Base-by-base conservation (phyloP, 2,113 vertebrate genomes). In the cat (Felis catus) region DNA sequence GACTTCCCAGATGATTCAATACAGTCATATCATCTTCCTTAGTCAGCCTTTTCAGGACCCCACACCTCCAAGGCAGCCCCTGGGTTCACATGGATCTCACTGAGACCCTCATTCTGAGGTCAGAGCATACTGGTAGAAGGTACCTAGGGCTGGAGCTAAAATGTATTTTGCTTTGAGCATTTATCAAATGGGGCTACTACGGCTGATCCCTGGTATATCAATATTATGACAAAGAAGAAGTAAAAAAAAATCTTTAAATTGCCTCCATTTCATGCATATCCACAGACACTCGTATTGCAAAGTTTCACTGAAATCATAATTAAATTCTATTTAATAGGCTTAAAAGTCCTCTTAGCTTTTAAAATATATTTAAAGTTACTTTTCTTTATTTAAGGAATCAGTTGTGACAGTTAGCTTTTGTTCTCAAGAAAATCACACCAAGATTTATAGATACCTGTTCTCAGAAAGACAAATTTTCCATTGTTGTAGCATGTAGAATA, bases 381-480 rank as follows among this genome's bases (percentile, higher is more conserved):
- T 89, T 71, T 4, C 11, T 29, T 74, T 94, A 36, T 31, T 51
- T 39, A 71, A 88, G 53, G 53, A 65, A 79, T 71, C 90, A 36
- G 53, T 31, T 84, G 25, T 92, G 78, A 92, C n/a, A 94, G 85
- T 21, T 94, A 92, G 31, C 9, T 95, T 91, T 71, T 91, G 15
- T 93, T 85, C 65, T 93, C 25, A 45, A 96, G 58, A 97, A 97
- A 89, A 86, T 63, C 45, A 82, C 48, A 95, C 48, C 36, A 70
- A 73, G 76, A 79, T 81, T 89, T 91, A 29, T 97, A 81, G 36
- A 82, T 21, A 82, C 25, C 58, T 93, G 61, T 91, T 95, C 95
- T 96, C 81, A 89, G 86, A 95, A 81, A 95, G 36, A 78, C 88
- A 91, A 78, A 85, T 78, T 65, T 86, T 70, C 53, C 29, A 71